A percentile compares a stretch with the other conserved stretches of the same genome.
Conservation (phyloP, 2,797 vertebrate species). For the Thamnophis elegans region DNA sequence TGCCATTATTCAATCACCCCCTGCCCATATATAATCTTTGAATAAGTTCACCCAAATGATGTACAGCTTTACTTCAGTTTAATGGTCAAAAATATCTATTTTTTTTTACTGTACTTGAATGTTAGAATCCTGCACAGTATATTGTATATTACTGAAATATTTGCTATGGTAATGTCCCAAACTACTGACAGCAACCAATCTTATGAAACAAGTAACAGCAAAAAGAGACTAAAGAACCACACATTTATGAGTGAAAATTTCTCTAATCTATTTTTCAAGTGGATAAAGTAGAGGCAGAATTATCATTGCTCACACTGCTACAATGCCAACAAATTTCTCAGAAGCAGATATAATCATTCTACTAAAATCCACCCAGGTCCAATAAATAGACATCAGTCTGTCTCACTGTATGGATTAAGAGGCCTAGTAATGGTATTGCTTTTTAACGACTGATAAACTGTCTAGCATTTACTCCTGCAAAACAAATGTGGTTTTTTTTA, state of each 20-base stretch:
- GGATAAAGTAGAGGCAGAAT: not conserved
- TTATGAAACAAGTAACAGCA: slow-evolving; percentile 16
- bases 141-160: fast-evolving
- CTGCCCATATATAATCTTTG: fast-evolving
- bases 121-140: not conserved
- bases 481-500: not conserved
- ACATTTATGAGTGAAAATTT: not conserved
- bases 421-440: not conserved
- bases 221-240: slow-evolving; percentile 10
- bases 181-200: slow-evolving; percentile 42
- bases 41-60: not conserved
- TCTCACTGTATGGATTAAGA: slow-evolving; percentile 39
- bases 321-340: slow-evolving; percentile 53
- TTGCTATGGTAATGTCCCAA: slow-evolving; percentile 50
- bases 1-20: not conserved
- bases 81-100: not conserved
- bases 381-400: slow-evolving; percentile 14
- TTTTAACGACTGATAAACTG: slow-evolving; percentile 41
- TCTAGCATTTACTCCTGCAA: slow-evolving; percentile 23
- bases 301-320: slow-evolving; percentile 14
- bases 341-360: slow-evolving; percentile 38
- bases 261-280: not conserved
- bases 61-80: not conserved
- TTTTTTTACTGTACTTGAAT: not conserved
- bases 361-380: slow-evolving; percentile 20